Base-by-base conservation (phyloP, 2,797 vertebrate genomes). In the Falco peregrinus region DNA sequence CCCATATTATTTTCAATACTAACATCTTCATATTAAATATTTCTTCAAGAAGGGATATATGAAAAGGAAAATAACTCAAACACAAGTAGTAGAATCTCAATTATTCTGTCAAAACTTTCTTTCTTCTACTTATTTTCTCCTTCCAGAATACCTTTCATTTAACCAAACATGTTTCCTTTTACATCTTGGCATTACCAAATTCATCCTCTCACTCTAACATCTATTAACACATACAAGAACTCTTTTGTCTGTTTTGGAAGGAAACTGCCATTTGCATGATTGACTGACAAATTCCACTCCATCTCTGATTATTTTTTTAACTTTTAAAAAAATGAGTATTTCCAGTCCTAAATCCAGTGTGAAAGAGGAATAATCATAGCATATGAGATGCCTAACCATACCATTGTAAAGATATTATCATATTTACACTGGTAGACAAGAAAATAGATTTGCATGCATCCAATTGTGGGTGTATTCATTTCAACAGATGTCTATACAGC, bases 401-500 rank as follows among this genome's bases (percentile, higher is more conserved):
- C 24, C 4, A 14, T 15, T 68, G 13, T 68, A 76, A 64, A 90
- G 8, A 4, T 60, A 35, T 68, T 9, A 43, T 48, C 2, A 1
- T 51, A 31, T 54, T 87, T 77, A 88, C 77, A 8, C 11, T 69
- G 24, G 25, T 67, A 37, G 29, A 43, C n/a, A 73, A 57, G 50
- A 60, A 19, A 56, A 5, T 25, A 15, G 25, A 14, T 57, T 28
- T 73, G 13, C 83, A 19, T 43, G 19, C 54, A 35, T 56, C 68
- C 33, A 5, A 29, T 8, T 48, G 54, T 64, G 21, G 5, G 6
- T 69, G 3, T 48, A 71, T 75, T 92, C 6, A 56, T 73, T 85
- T 53, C 54, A 75, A 63, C 16, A 76, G 63, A 51, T 0, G 2
- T 25, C 13, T 11, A 31, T 51, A 56, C 1, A 22, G 5, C 5